A percentile compares a stretch with the other conserved stretches of the same genome.
Evolutionary conservation across 2,888 invertebrate genomes (phyloP).

Genomic region (Epinotia nisella): DNA sequence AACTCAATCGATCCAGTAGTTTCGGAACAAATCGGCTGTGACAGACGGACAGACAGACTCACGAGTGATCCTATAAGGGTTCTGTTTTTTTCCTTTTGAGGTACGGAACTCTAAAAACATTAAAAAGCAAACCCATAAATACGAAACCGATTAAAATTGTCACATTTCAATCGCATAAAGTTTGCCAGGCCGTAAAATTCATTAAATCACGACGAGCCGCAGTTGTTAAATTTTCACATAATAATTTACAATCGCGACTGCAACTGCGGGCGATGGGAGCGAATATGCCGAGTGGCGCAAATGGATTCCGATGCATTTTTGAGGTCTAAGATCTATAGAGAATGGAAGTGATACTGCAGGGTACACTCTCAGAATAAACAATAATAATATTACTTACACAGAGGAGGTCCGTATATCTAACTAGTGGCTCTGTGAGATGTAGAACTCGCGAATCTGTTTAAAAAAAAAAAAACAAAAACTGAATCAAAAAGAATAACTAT

Average conservation of each 20-base stretch:
- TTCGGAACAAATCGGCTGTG: too few relatives aligned
- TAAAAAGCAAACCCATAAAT: not conserved
- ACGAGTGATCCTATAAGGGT: too few relatives aligned
- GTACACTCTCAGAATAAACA: not conserved
- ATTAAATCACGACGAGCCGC: slow-evolving; percentile 15
- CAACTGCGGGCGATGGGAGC: slow-evolving; percentile 65
- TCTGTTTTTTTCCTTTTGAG: too few relatives aligned
- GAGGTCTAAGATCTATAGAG: slow-evolving; percentile 45
- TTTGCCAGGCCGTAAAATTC: slow-evolving; percentile 17
- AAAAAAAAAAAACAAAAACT: too few relatives aligned
- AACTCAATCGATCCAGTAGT: too few relatives aligned
- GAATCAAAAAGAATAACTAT: too few relatives aligned
- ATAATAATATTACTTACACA: too few relatives aligned
- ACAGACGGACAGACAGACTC: too few relatives aligned
- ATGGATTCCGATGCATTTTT: slow-evolving; percentile 63
- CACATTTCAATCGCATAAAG: slow-evolving; percentile 27
- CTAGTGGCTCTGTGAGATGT: too few relatives aligned
- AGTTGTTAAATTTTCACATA: slow-evolving; percentile 54
- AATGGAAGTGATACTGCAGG: slow-evolving; percentile 38
- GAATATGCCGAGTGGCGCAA: slow-evolving; percentile 70
- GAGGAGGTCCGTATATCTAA: too few relatives aligned
- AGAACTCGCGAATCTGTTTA: too few relatives aligned
- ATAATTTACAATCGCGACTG: slow-evolving; percentile 65
- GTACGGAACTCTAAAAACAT: too few relatives aligned
- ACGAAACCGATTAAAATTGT: not conserved